Evolutionary conservation across 2,113 vertebrate genomes (phyloP).

Genomic region (Petroica traversi): DNA sequence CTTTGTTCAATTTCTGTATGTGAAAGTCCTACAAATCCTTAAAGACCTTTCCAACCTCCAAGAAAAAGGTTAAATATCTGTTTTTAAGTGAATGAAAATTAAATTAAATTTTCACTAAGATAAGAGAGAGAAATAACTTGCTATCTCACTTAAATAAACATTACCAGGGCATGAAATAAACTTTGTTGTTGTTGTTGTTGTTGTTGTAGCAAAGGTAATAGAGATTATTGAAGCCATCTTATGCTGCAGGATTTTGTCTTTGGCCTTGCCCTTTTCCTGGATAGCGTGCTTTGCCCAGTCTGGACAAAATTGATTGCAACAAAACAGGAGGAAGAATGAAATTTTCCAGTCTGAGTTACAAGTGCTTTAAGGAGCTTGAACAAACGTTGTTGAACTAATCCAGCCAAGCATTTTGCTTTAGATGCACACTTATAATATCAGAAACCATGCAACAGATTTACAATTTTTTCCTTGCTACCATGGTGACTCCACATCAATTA

Average conservation of each 20-base stretch:
- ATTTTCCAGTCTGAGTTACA: background rate
- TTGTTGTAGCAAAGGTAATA: background rate
- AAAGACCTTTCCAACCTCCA: background rate
- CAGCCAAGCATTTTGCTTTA: background rate
- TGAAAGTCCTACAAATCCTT: background rate
- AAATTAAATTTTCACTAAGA: background rate
- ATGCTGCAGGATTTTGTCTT: background rate
- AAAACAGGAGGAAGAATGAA: background rate
- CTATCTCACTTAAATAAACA: background rate
- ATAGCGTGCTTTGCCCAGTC: background rate
- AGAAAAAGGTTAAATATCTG: background rate
- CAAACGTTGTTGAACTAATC: background rate
- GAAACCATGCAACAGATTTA: background rate
- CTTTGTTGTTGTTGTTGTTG: background rate
- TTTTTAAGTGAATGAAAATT: background rate
- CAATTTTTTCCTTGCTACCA: background rate
- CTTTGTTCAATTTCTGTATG: background rate
- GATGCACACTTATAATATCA: background rate
- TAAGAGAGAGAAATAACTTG: background rate
- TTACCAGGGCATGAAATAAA: background rate
- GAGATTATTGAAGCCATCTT: background rate
- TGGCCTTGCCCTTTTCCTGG: background rate
- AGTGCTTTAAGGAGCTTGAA: background rate
- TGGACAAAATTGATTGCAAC: background rate
- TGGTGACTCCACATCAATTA: background rate